Evolutionary conservation across 2,113 vertebrate genomes (phyloP).

Genomic region (Tauraco erythrolophus): DNA sequence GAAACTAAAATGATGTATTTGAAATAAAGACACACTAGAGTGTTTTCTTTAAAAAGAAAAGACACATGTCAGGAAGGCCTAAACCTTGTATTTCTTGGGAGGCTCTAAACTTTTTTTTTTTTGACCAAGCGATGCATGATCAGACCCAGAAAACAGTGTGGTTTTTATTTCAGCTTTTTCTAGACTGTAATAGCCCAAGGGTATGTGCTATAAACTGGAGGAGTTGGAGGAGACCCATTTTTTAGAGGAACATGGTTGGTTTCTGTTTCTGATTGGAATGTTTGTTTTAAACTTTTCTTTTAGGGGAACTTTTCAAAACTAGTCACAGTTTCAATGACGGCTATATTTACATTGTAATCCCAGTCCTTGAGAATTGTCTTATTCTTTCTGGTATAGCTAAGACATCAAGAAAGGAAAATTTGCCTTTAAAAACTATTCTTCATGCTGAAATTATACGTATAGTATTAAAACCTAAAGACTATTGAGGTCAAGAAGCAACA

Average conservation of each 20-base stretch:
- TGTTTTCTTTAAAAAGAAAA: constrained; percentile 21
- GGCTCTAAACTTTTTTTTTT: background rate
- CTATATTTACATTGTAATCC: background rate
- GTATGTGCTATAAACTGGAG: constrained; percentile 55
- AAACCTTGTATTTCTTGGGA: constrained; percentile 12
- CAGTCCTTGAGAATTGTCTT: background rate
- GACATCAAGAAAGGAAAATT: background rate
- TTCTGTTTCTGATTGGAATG: constrained; percentile 46
- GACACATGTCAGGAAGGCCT: constrained; percentile 5
- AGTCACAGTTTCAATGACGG: background rate
- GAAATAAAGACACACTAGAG: background rate
- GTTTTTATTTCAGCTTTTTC: constrained; percentile 65
- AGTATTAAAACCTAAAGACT: background rate
- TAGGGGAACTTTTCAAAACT: background rate
- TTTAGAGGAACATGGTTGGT: constrained; percentile 26
- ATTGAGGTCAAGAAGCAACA: background rate
- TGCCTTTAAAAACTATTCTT: background rate
- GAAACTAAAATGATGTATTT: background rate
- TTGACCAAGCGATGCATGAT: constrained; percentile 18
- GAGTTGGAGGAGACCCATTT: constrained; percentile 23
- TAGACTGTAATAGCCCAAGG: constrained; percentile 56
- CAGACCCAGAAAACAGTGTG: constrained; percentile 59
- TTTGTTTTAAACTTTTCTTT: constrained; percentile 35
- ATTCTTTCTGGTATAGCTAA: background rate
- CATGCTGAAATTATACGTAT: background rate